phyloP scores from a whole-genome alignment of 2,113 vertebrate species.

The Sinocyclocheilus grahami region DNA sequence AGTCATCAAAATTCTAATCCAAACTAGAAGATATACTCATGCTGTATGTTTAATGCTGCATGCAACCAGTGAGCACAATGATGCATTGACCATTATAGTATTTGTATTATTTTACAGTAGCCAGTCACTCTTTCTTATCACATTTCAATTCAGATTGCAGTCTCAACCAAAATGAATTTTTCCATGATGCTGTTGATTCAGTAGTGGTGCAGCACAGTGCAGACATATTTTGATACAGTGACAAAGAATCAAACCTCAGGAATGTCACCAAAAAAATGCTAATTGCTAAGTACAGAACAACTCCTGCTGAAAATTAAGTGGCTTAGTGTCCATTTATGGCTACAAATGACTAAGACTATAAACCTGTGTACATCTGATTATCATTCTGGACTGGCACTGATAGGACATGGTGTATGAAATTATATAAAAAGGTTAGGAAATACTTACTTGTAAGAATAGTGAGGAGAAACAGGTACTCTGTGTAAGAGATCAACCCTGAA shows the following conservation, averaged over 20 bases:
- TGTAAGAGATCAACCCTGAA: conserved; percentile 96
- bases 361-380: not conserved
- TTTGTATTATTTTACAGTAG: not conserved
- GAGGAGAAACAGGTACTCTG: conserved; percentile 95
- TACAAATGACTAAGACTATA: not conserved
- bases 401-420: not conserved
- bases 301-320: no score
- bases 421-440: not conserved
- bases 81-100: not conserved
- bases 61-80: not conserved
- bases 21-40: not conserved
- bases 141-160: not conserved
- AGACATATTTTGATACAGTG: not conserved
- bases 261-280: not conserved
- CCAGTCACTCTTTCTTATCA: not conserved
- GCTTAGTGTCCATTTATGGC: not conserved
- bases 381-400: not conserved
- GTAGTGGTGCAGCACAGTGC: not conserved
- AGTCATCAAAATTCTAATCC: not conserved
- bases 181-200: not conserved
- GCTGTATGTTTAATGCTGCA: not conserved
- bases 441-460: conserved; percentile 96
- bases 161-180: not conserved
- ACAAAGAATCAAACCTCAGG: not conserved
- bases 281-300: no score